These are phyloP conservation scores for Drosophila burlai DNA, from an alignment of 1,140 invertebrate species.

Conservation along the genomic window DNA sequence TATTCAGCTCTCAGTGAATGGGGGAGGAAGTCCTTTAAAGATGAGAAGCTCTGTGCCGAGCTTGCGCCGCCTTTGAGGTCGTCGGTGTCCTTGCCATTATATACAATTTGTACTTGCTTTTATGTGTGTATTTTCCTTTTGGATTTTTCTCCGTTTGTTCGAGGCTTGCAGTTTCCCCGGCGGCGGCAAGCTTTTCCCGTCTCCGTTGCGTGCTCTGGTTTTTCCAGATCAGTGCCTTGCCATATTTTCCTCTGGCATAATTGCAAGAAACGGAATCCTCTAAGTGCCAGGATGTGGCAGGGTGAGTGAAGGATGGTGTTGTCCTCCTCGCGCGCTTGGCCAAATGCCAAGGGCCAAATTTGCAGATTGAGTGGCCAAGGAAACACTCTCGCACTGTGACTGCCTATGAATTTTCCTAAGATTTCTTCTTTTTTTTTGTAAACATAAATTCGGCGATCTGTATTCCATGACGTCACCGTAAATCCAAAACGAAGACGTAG, in stretches of 20 bases:
- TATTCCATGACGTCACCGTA: conserved; percentile 14
- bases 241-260: conserved; percentile 46
- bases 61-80: conserved; percentile 19
- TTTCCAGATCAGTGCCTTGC: conserved; percentile 61
- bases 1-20: conserved; percentile 16
- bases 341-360: conserved; percentile 35
- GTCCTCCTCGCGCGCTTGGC: conserved; percentile 31
- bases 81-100: conserved; percentile 49
- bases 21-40: conserved; percentile 23
- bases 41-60: conserved; percentile 5
- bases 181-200: conserved; percentile 4
- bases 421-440: conserved; percentile 11
- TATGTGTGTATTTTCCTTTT: conserved; percentile 35
- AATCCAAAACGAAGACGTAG: conserved; percentile 22
- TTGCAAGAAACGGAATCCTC: conserved; percentile 38
- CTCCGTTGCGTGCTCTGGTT: conserved; percentile 44
- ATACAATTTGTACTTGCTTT: conserved; percentile 47
- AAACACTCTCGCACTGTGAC: background rate
- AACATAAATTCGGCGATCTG: conserved; percentile 24
- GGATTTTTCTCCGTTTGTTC: conserved; percentile 20
- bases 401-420: conserved; percentile 21
- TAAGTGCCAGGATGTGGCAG: conserved; percentile 46
- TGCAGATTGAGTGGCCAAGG: conserved; percentile 35
- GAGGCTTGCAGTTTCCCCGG: conserved; percentile 21
- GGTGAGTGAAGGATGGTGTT: conserved; percentile 18